These are phyloP conservation scores for Steatornis caripensis DNA, from an alignment of 2,113 vertebrate species.

Conservation along the genomic window DNA sequence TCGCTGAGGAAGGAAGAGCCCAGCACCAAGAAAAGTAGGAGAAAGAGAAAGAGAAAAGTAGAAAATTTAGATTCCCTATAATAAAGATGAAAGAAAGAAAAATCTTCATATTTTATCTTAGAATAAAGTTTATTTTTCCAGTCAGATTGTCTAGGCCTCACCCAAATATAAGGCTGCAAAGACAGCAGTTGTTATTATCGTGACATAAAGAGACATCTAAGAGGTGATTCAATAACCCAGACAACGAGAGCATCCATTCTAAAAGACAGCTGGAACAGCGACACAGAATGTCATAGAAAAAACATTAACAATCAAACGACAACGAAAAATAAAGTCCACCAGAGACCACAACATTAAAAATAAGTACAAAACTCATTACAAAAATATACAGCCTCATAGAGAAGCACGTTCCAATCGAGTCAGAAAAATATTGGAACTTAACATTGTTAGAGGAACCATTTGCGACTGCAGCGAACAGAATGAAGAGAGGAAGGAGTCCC, in stretches of 20 bases:
- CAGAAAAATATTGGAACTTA: conserved; percentile 85
- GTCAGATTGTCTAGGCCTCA: conserved; percentile 93
- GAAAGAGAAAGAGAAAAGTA: conserved; percentile 89
- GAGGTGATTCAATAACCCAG: conserved; percentile 77
- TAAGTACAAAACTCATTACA: conserved; percentile 92
- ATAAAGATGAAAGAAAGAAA: conserved; percentile 86
- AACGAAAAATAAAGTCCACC: conserved; percentile 81
- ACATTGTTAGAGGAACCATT: conserved; percentile 76
- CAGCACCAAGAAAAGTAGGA: conserved; percentile 86
- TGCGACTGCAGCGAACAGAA: conserved; percentile 74
- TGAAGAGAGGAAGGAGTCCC: conserved; percentile 69
- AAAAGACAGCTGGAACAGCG: conserved; percentile 80
- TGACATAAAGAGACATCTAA: conserved; percentile 74
- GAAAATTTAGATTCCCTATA: conserved; percentile 88
- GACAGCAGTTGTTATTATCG: conserved; percentile 78
- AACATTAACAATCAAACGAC: conserved; percentile 86
- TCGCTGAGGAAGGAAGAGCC: conserved; percentile 97
- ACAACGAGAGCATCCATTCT: conserved; percentile 76
- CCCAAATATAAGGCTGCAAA: conserved; percentile 89
- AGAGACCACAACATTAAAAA: conserved; percentile 83
- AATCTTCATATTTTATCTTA: conserved; percentile 87
- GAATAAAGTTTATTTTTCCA: conserved; percentile 97
- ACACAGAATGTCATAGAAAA: conserved; percentile 80
- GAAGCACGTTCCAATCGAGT: conserved; percentile 83
- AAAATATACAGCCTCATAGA: conserved; percentile 96